A percentile compares a stretch with the other conserved stretches of the same genome.
These are phyloP conservation scores for Drosophila diplacantha DNA, from an alignment of 2,888 invertebrate species.

Conservation along the genomic window DNA sequence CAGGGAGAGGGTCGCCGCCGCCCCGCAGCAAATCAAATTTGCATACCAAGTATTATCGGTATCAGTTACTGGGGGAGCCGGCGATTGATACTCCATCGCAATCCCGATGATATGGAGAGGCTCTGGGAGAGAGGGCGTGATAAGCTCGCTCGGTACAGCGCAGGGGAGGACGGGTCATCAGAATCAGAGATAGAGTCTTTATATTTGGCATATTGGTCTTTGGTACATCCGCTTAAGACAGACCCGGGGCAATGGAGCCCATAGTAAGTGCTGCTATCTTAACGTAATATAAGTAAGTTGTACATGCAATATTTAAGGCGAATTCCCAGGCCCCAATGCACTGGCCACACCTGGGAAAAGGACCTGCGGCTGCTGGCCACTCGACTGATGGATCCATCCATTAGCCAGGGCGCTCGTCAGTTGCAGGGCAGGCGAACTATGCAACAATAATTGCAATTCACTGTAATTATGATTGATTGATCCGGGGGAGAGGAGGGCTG, in stretches of 20 bases:
- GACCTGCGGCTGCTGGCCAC: slow-evolving; percentile 4
- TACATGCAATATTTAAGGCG: background rate
- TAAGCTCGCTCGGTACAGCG: too few relatives aligned
- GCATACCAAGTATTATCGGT: slow-evolving; percentile 75
- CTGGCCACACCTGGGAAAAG: slow-evolving; percentile 13
- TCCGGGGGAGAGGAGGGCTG: background rate
- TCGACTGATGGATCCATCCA: slow-evolving; percentile 13
- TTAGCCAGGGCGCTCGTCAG: slow-evolving; percentile 49
- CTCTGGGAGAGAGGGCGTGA: background rate
- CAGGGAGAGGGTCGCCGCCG: slow-evolving; percentile 22
- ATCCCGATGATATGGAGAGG: slow-evolving; percentile 5
- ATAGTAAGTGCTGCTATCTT: too few relatives aligned
- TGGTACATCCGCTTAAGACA: too few relatives aligned
- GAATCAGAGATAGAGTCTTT: background rate
- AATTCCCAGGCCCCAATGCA: background rate
- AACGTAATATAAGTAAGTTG: too few relatives aligned
- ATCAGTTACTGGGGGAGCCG: slow-evolving; percentile 36
- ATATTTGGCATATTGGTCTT: background rate
- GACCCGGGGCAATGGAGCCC: too few relatives aligned
- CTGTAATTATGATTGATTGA: slow-evolving; percentile 70
- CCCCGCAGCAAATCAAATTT: slow-evolving; percentile 75
- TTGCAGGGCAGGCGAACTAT: slow-evolving; percentile 52
- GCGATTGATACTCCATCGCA: slow-evolving; percentile 4
- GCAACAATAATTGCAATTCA: slow-evolving; percentile 72
- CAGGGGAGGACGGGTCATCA: background rate